A percentile compares a stretch with the other conserved stretches of the same genome.
Conservation (phyloP, 1,140 invertebrate genomes). For the Drusus annulatus region DNA sequence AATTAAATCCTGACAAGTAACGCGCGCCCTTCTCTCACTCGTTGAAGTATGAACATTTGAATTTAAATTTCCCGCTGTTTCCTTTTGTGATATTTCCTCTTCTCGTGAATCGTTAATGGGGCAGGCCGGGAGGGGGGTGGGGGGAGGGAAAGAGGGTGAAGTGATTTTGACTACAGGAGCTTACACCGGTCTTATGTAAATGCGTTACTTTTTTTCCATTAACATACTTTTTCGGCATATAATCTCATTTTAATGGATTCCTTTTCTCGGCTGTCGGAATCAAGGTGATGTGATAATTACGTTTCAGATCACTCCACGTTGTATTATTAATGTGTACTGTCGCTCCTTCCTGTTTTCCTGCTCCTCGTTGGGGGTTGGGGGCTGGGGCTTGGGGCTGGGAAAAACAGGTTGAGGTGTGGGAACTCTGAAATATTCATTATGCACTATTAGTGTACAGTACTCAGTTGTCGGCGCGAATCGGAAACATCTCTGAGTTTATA, state of each 20-base stretch:
- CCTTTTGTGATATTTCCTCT: slow-evolving; percentile 51
- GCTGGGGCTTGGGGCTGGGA: neutral
- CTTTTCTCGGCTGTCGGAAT: slow-evolving; percentile 32
- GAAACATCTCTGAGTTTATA: neutral
- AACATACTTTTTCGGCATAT: slow-evolving; percentile 35
- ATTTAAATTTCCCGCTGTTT: slow-evolving; percentile 48
- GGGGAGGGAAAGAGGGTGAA: neutral
- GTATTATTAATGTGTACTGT: slow-evolving; percentile 39
- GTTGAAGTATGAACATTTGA: slow-evolving; percentile 47
- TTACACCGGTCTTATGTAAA: slow-evolving; percentile 38
- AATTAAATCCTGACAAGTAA: neutral
- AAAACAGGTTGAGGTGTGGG: slow-evolving; percentile 12
- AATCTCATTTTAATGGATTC: slow-evolving; percentile 50
- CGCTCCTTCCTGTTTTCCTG: neutral
- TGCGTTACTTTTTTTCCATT: slow-evolving; percentile 40
- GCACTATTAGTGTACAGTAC: slow-evolving; percentile 26
- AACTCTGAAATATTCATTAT: slow-evolving; percentile 34
- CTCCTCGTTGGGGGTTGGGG: neutral
- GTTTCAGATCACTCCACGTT: slow-evolving; percentile 25
- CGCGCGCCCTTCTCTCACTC: slow-evolving; percentile 7
- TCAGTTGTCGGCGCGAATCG: neutral
- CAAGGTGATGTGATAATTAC: slow-evolving; percentile 43
- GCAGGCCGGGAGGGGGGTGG: neutral
- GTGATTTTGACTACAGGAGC: slow-evolving; percentile 44
- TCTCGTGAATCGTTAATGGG: slow-evolving; percentile 43